phyloP scores from a whole-genome alignment of 2,888 invertebrate species.

The Polydrusus tereticollis region DNA sequence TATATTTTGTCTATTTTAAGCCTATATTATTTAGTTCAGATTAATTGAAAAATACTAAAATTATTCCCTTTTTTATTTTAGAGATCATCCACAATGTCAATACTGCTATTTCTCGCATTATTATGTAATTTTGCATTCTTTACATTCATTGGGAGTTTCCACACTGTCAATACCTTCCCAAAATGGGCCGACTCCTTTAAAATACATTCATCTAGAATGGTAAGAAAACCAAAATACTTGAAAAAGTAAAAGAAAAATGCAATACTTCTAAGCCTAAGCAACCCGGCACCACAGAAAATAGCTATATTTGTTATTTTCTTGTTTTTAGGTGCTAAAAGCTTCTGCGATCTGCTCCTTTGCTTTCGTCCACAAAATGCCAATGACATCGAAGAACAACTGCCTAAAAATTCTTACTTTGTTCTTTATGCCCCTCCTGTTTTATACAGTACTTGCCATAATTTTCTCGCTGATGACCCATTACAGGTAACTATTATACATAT shows the following conservation, averaged over 20 bases:
- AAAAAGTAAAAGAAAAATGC: background rate
- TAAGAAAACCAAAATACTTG: conserved; percentile 51
- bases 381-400: conserved; percentile 57
- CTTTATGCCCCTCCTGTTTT: conserved; percentile 64
- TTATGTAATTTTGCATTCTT: conserved; percentile 64
- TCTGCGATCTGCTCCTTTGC: conserved; percentile 66
- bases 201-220: conserved; percentile 59
- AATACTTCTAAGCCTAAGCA: background rate
- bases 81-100: conserved; percentile 65
- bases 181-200: conserved; percentile 63
- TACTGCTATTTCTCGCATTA: conserved; percentile 62
- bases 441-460: conserved; percentile 58
- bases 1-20: background rate
- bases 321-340: conserved; percentile 63
- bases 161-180: conserved; percentile 65
- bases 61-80: conserved; percentile 55
- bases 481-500: conserved; percentile 60
- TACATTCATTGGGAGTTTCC: conserved; percentile 63
- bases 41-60: background rate
- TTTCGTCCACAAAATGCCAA: conserved; percentile 64
- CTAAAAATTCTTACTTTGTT: conserved; percentile 61
- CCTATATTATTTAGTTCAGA: background rate
- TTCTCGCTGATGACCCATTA: conserved; percentile 67
- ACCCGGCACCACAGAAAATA: background rate
- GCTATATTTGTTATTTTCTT: background rate